Evolutionary conservation across 2,797 vertebrate genomes (phyloP).

Genomic region (Neopelma chrysocephalum): DNA sequence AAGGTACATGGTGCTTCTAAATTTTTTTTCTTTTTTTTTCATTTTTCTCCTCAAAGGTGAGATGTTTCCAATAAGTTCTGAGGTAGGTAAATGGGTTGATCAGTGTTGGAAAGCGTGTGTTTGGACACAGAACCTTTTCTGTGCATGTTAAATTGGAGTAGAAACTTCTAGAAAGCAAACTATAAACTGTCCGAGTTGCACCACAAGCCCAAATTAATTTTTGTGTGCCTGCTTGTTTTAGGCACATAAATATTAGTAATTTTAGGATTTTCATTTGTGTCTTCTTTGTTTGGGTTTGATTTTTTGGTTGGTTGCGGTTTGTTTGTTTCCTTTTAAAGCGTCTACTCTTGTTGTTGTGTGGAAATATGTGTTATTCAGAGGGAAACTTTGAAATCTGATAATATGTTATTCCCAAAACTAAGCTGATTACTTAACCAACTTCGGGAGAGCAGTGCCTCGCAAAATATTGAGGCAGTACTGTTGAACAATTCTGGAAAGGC

Average conservation of each 20-base stretch:
- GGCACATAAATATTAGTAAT: not conserved
- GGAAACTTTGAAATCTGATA: not conserved
- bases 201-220: not conserved
- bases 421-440: not conserved
- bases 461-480: not conserved
- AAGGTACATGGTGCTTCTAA: not conserved
- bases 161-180: not conserved
- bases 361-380: not conserved
- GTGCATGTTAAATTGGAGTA: not conserved
- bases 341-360: not conserved
- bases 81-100: not conserved
- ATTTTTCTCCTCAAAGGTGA: not conserved
- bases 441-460: not conserved
- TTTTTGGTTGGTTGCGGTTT: not conserved
- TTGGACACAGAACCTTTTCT: not conserved
- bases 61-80: not conserved
- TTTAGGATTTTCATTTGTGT: not conserved
- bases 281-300: fast-evolving
- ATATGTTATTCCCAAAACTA: not conserved
- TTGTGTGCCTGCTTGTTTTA: not conserved
- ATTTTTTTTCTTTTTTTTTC: not conserved
- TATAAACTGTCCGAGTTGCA: not conserved
- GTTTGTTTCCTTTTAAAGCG: not conserved
- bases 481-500: not conserved
- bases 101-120: not conserved